Conservation (phyloP, 2,888 invertebrate species). For the Limnephilus marmoratus region DNA sequence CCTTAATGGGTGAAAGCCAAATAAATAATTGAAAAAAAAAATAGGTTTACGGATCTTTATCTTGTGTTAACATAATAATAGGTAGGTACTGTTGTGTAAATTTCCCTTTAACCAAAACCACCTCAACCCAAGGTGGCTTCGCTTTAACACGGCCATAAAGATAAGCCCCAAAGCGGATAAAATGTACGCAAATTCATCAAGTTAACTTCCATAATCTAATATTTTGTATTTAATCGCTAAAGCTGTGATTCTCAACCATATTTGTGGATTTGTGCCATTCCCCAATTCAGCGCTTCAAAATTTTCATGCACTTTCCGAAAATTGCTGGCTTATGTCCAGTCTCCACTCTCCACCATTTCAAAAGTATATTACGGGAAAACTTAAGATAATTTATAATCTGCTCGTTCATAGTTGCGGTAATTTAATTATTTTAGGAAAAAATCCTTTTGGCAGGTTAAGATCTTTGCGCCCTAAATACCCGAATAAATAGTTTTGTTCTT, state of each 20-base stretch:
- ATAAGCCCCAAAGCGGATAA: neutral
- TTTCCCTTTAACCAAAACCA: neutral
- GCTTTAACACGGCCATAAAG: neutral
- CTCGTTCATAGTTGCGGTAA: too few species aligned
- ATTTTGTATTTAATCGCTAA: neutral
- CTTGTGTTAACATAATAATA: neutral
- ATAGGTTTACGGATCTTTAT: neutral
- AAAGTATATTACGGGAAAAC: neutral
- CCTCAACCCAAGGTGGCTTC: too few species aligned
- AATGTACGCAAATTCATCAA: neutral
- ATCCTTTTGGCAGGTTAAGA: too few species aligned
- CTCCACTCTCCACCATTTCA: neutral
- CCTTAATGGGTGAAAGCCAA: too few species aligned
- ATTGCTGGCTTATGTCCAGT: neutral
- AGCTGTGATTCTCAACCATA: neutral
- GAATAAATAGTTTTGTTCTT: too few species aligned
- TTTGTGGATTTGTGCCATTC: neutral
- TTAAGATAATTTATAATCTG: too few species aligned
- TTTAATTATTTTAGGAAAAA: too few species aligned
- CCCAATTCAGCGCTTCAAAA: neutral
- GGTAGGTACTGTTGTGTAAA: neutral
- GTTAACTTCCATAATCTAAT: neutral
- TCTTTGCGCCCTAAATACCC: too few species aligned
- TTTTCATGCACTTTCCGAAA: neutral
- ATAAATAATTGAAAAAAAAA: too few species aligned